Percentiles rank a stretch among this genome's conserved stretches.
phyloP scores from a whole-genome alignment of 2,888 invertebrate species.

The Cistogaster globosa region DNA sequence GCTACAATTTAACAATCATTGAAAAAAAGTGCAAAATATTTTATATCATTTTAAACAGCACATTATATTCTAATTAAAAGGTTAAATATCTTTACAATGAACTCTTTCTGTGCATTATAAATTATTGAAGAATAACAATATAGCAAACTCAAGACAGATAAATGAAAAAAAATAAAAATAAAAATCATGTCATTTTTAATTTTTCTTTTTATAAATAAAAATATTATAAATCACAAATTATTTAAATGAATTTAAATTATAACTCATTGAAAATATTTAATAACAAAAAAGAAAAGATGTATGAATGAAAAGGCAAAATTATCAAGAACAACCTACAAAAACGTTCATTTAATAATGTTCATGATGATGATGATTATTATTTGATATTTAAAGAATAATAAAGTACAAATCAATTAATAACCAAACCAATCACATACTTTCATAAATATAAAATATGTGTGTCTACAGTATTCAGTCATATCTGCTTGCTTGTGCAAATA shows the following conservation, averaged over 20 bases:
- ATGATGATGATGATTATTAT: slow-evolving; percentile 26
- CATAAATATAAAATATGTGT: background rate
- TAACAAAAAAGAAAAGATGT: background rate
- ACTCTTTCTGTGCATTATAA: slow-evolving; percentile 74
- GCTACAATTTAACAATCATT: background rate
- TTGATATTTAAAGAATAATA: slow-evolving; percentile 59
- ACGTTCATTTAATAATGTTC: slow-evolving; percentile 47
- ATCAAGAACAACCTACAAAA: slow-evolving; percentile 35
- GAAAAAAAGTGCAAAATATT: background rate
- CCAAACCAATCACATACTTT: slow-evolving; percentile 15
- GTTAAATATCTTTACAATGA: slow-evolving; percentile 82
- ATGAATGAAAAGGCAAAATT: background rate
- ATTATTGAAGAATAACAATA: slow-evolving; percentile 22
- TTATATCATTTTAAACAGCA: slow-evolving; percentile 25
- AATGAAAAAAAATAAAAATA: slow-evolving; percentile 18
- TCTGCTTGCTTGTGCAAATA: slow-evolving; percentile 9
- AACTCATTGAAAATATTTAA: slow-evolving; percentile 78
- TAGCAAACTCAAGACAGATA: slow-evolving; percentile 5
- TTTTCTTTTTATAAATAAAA: slow-evolving; percentile 36
- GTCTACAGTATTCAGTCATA: background rate
- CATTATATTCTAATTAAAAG: slow-evolving; percentile 79
- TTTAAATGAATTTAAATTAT: slow-evolving; percentile 81
- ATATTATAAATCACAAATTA: slow-evolving; percentile 73
- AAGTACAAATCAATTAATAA: slow-evolving; percentile 69
- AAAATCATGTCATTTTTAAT: slow-evolving; percentile 23